Evolutionary conservation across 2,888 invertebrate genomes (phyloP).

Genomic region (Pollenia labialis): DNA sequence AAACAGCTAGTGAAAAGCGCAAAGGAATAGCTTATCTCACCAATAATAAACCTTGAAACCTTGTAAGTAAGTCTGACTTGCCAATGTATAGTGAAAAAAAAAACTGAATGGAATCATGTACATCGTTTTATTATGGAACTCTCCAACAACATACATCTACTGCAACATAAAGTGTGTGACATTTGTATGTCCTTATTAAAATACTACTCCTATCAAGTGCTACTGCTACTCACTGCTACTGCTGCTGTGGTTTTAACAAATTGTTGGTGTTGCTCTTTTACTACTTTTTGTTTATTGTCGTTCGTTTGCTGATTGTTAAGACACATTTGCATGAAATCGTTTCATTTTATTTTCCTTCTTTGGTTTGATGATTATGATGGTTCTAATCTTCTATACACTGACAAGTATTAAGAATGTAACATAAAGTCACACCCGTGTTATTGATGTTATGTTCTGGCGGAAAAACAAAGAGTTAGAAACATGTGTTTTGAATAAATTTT

Average conservation of each 20-base stretch:
- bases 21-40: no score
- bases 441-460: background rate
- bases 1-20: no score
- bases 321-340: slow-evolving; percentile 51
- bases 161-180: background rate
- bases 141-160: no score
- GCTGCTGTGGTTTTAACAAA: slow-evolving; percentile 23
- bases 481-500: background rate
- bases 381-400: slow-evolving; percentile 2
- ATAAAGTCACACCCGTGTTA: slow-evolving; percentile 16
- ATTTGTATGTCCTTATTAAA: slow-evolving; percentile 32
- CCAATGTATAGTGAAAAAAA: no score
- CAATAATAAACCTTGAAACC: no score
- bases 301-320: slow-evolving; percentile 35
- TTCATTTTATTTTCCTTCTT: slow-evolving; percentile 27
- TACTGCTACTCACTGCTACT: background rate
- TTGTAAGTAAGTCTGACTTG: no score
- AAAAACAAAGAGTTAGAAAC: background rate
- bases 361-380: background rate
- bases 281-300: background rate
- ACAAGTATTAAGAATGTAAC: slow-evolving; percentile 1
- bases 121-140: no score
- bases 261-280: background rate
- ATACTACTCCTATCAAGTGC: no score
- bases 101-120: no score